Evolutionary conservation across 37 sponge, comb jelly and placozoan genomes (phyloP).

Genomic region (Corticium candelabrum): DNA sequence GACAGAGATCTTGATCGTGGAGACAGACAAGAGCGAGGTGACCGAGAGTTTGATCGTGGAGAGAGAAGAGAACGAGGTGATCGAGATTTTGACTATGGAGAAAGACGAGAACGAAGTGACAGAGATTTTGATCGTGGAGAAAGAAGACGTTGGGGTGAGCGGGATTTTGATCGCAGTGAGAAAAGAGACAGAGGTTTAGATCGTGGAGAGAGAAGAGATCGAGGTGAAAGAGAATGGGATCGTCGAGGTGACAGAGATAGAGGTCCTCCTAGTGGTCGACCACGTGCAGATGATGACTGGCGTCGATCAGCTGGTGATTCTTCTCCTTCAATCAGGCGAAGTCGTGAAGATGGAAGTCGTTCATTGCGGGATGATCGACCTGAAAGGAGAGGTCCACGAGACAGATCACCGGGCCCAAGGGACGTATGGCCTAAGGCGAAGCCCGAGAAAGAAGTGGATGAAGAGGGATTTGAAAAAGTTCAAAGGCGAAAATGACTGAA

Average conservation of each 20-base stretch:
- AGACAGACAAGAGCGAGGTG: no score
- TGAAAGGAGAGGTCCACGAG: neutral
- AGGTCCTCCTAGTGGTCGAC: neutral
- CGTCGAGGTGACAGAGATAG: neutral
- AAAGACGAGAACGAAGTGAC: no score
- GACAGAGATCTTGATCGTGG: no score
- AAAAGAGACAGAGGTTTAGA: neutral
- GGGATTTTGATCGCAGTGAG: no score
- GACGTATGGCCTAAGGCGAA: neutral
- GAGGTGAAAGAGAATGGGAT: constrained; percentile 11
- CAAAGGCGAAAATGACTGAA: constrained; percentile 7
- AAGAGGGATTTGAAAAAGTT: constrained; percentile 29
- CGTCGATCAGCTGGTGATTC: neutral
- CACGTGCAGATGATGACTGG: neutral
- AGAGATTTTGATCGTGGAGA: no score
- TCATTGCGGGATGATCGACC: neutral
- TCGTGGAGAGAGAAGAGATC: neutral
- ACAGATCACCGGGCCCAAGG: constrained; percentile 1
- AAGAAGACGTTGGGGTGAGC: no score
- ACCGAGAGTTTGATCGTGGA: no score
- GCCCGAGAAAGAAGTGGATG: constrained; percentile 25
- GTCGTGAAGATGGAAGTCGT: constrained; percentile 11
- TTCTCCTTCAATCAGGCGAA: neutral
- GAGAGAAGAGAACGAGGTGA: no score
- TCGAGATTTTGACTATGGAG: no score